phyloP scores from a whole-genome alignment of 2,113 vertebrate species.

The Anoura caudifer region DNA sequence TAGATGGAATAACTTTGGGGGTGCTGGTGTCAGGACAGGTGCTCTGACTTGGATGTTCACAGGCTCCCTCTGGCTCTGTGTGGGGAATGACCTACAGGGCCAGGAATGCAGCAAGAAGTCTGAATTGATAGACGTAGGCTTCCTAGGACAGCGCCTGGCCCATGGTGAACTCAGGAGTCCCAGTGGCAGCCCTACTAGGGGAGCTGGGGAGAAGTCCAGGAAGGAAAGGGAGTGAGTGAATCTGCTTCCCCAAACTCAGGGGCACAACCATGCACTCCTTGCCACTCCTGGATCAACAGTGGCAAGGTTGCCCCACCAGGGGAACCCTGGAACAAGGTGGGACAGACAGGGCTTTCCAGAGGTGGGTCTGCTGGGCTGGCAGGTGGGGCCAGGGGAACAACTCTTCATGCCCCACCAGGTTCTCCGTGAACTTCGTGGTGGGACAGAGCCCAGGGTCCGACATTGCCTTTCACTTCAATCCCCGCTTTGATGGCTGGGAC shows the following conservation, averaged over 20 bases:
- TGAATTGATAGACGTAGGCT: not conserved
- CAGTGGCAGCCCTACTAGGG: accelerated
- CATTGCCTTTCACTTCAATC: constrained; percentile 87
- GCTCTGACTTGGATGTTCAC: not conserved
- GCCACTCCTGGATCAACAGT: not conserved
- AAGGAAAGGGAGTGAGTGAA: not conserved
- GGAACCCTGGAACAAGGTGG: not conserved
- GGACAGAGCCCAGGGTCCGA: constrained; percentile 76
- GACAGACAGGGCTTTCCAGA: not conserved
- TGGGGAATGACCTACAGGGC: not conserved
- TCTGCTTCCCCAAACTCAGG: not conserved
- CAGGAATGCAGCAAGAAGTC: not conserved
- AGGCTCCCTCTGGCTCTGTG: not conserved
- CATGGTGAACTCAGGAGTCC: accelerated
- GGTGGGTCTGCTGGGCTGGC: accelerated
- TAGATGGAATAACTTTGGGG: not conserved
- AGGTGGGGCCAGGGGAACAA: accelerated
- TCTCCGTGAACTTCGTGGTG: constrained; percentile 82
- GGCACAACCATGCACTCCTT: accelerated
- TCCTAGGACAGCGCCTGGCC: not conserved
- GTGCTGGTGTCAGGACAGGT: not conserved
- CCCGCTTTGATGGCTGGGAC: constrained; percentile 86
- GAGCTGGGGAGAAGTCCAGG: not conserved
- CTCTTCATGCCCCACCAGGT: constrained; percentile 70
- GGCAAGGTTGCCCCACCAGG: not conserved